phyloP scores from a whole-genome alignment of 2,888 invertebrate species.

The Vanessa cardui region DNA sequence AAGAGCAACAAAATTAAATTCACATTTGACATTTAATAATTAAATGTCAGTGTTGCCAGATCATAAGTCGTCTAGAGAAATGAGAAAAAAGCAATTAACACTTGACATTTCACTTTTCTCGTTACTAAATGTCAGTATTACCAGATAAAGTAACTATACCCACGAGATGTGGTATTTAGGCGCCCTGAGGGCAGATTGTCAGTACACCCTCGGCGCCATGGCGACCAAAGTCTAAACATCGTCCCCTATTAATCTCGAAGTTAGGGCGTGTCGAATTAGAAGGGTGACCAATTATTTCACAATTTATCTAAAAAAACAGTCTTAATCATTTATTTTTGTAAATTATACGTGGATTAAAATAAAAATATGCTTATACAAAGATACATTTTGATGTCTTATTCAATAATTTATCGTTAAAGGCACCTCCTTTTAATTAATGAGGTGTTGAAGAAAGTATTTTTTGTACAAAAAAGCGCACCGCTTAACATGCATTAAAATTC shows the following conservation, averaged over 20 bases:
- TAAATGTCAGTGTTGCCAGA: slow-evolving; percentile 24
- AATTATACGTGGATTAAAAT: no score
- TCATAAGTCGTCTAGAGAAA: slow-evolving; percentile 3
- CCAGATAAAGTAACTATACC: slow-evolving; percentile 68
- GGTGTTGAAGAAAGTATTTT: neutral
- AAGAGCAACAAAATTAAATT: neutral
- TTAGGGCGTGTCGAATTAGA: slow-evolving; percentile 69
- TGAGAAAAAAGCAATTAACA: slow-evolving; percentile 47
- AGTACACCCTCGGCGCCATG: slow-evolving; percentile 68
- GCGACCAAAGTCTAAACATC: slow-evolving; percentile 74
- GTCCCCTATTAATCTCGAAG: slow-evolving; percentile 75
- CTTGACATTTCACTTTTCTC: slow-evolving; percentile 55
- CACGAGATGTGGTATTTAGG: slow-evolving; percentile 78
- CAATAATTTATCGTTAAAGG: no score
- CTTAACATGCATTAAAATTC: neutral
- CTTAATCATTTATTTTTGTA: no score
- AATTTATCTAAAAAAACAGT: neutral
- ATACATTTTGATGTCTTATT: no score
- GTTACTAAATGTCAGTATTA: slow-evolving; percentile 58
- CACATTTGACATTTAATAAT: slow-evolving; percentile 23
- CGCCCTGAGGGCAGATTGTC: slow-evolving; percentile 63
- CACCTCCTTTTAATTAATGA: no score
- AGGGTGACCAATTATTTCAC: slow-evolving; percentile 52
- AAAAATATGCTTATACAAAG: no score
- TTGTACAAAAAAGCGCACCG: neutral